phyloP scores from a whole-genome alignment of 2,888 invertebrate species.

The Dione juno region DNA sequence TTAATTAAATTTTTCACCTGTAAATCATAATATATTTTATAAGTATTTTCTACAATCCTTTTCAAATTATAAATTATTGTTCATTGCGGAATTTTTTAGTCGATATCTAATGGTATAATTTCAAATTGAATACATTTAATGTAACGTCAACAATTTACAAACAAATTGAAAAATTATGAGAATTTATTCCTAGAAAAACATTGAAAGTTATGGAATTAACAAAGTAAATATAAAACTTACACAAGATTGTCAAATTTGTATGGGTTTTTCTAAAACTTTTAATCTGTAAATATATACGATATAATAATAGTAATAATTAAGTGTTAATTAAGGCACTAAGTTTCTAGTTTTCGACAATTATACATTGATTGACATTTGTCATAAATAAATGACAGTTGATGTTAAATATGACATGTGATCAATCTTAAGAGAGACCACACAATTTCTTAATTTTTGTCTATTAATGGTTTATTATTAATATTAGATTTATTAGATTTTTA shows the following conservation, averaged over 20 bases:
- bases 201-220: background rate
- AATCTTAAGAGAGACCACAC: background rate
- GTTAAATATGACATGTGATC: background rate
- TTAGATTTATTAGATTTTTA: too few relatives aligned
- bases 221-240: background rate
- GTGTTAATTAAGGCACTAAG: slow-evolving; percentile 5
- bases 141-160: background rate
- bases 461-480: too few relatives aligned
- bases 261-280: background rate
- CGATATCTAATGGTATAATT: background rate
- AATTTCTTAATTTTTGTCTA: too few relatives aligned
- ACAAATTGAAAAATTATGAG: background rate
- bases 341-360: background rate
- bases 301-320: slow-evolving; percentile 1
- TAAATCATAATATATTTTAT: slow-evolving; percentile 3
- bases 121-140: background rate
- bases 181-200: background rate
- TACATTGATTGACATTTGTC: background rate
- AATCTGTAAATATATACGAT: background rate
- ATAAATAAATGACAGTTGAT: background rate
- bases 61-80: background rate
- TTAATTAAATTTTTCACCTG: slow-evolving; percentile 24
- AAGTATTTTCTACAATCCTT: background rate
- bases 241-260: background rate
- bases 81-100: too few relatives aligned